These are phyloP conservation scores for Spinus pinus DNA, from an alignment of 2,797 vertebrate species.

Conservation along the genomic window DNA sequence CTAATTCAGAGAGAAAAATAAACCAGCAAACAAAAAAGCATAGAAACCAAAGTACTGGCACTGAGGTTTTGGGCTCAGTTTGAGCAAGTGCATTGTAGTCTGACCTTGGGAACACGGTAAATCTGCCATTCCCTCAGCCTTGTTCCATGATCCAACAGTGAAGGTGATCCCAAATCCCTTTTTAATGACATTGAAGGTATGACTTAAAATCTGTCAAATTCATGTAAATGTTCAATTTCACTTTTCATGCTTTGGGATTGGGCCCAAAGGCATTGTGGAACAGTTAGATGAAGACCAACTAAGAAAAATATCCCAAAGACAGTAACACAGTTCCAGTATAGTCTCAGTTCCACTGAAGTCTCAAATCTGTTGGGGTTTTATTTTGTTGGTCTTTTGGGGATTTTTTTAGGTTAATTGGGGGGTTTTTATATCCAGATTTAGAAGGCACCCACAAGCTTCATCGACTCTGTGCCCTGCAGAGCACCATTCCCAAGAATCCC, in stretches of 20 bases:
- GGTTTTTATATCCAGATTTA: neutral
- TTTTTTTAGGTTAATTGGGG: neutral
- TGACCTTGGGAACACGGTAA: neutral
- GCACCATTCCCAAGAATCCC: neutral
- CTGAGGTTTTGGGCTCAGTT: neutral
- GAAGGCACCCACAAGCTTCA: neutral
- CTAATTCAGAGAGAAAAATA: neutral
- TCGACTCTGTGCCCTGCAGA: fast-evolving
- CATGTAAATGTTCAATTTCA: neutral
- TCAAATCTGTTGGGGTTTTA: fast-evolving
- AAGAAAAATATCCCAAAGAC: neutral
- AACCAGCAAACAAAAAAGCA: neutral
- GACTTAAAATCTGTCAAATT: neutral
- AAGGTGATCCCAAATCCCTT: neutral
- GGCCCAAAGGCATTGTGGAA: neutral
- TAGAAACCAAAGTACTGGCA: neutral
- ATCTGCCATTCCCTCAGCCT: neutral
- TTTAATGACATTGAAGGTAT: neutral
- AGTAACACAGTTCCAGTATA: neutral
- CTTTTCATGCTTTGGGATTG: neutral
- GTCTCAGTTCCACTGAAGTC: neutral
- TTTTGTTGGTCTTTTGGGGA: neutral
- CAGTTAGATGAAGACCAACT: neutral
- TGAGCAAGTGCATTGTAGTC: neutral
- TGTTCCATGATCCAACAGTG: fast-evolving